These are phyloP conservation scores for Plagodis pulveraria DNA, from an alignment of 2,888 invertebrate genomes.

Conservation along the genomic window DNA sequence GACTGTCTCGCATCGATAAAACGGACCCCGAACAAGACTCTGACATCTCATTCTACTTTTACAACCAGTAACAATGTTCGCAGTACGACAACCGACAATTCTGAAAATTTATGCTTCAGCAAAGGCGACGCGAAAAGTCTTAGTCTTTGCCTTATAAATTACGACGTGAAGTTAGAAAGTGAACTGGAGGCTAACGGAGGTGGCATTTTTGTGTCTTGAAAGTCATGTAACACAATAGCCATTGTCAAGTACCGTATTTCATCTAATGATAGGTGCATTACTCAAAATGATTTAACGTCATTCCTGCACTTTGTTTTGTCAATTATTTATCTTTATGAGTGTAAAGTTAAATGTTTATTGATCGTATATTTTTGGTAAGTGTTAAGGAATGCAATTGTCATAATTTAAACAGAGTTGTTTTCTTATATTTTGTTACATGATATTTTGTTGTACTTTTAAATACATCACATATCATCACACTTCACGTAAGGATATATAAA, in stretches of 20 bases:
- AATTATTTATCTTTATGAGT: constrained; percentile 35
- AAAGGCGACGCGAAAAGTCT: constrained; percentile 37
- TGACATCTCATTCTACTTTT: constrained; percentile 63
- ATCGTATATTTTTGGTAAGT: constrained; percentile 30
- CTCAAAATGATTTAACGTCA: constrained; percentile 42
- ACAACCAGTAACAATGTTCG: constrained; percentile 58
- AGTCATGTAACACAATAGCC: constrained; percentile 39
- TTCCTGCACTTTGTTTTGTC: constrained; percentile 36
- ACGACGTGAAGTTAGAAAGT: constrained; percentile 38
- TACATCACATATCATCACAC: no score
- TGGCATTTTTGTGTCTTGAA: constrained; percentile 30
- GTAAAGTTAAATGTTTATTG: constrained; percentile 29
- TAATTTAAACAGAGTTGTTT: constrained; percentile 15
- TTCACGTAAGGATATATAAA: no score
- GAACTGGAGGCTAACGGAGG: constrained; percentile 18
- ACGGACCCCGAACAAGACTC: constrained; percentile 35
- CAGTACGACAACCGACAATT: constrained; percentile 51
- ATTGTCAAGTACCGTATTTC: constrained; percentile 33
- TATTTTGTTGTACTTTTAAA: constrained; percentile 4
- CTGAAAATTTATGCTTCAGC: constrained; percentile 61
- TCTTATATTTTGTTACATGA: constrained; percentile 10
- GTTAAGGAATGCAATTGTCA: constrained; percentile 24
- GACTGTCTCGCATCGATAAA: constrained; percentile 52
- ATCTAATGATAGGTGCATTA: constrained; percentile 40
- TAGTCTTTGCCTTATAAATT: constrained; percentile 41